Base-by-base conservation (phyloP, 2,797 vertebrate genomes). In the Ctenosaura bakeri region DNA sequence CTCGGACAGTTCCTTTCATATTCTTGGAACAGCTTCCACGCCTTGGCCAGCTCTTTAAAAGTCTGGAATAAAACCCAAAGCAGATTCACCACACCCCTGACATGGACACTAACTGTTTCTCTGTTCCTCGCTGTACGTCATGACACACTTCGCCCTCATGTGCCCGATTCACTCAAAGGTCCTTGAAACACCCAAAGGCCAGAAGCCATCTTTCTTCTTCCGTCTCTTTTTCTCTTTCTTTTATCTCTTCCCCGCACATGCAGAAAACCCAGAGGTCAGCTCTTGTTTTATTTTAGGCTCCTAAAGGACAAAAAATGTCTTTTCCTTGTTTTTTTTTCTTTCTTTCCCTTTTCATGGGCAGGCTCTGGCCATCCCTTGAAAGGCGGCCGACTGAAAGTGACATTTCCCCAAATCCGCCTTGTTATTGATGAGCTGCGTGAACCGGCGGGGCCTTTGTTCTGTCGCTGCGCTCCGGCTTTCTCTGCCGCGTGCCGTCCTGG, bases 351-450 rank as follows among this genome's bases (percentile, higher is more conserved):
- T 81, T 83, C 12, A 22, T 86, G 14, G n/a, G 64, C 18, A 66
- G 62, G 1, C 85, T 89, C 83, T 71, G 77, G 50, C 86, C 89
- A 91, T 80, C 50, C 90, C 76, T 87, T 88, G 71, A 69, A 35
- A 77, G 88, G 89, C 88, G 90, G 91, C 46, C 50, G 38, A 85
- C 66, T 38, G 29, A 1, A 79, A 74, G 5, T 18, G 80, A 32
- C 52, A 35, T 9, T 80, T 85, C 56, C 83, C 26, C 50, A 52
- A 38, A 35, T 46, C 46, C 69, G 74, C 52, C 64, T 64, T 64
- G 12, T 86, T 26, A 4, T 10, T 71, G 50, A 89, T 78, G 84
- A 66, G 84, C 59, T 26, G n/a, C 46, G 14, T 14, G 59, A 59
- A 35, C 46, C 59, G 6, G 2, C 2, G 38, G 46, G 56, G 59